These are phyloP conservation scores for Bucorvus abyssinicus DNA, from an alignment of 2,797 vertebrate genomes.

Conservation along the genomic window DNA sequence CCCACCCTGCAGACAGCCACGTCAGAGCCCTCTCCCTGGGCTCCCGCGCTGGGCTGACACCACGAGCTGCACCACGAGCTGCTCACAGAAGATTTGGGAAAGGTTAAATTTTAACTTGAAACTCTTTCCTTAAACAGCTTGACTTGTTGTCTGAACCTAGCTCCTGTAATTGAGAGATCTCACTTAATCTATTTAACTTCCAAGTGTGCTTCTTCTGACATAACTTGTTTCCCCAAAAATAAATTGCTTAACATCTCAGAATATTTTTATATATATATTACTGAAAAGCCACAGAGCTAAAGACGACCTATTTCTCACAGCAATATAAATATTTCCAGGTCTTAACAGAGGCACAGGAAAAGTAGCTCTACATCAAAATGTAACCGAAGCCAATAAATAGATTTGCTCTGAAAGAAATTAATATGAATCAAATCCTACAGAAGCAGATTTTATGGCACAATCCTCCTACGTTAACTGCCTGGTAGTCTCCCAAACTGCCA, in stretches of 20 bases:
- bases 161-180: not conserved
- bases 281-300: not conserved
- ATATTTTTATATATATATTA: not conserved
- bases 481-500: not conserved
- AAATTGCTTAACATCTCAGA: not conserved
- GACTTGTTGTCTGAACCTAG: not conserved
- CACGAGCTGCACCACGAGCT: not conserved
- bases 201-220: not conserved
- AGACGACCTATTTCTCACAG: not conserved
- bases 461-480: slow-evolving; percentile 29
- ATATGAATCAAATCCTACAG: slow-evolving; percentile 12
- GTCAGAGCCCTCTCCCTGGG: not conserved
- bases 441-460: slow-evolving; percentile 25
- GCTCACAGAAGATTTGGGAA: not conserved
- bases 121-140: not conserved
- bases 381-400: not conserved
- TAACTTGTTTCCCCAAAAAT: not conserved
- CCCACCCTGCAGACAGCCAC: not conserved
- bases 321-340: not conserved
- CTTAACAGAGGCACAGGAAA: slow-evolving; percentile 14
- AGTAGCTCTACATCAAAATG: not conserved
- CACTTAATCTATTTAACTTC: not conserved
- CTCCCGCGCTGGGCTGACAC: not conserved
- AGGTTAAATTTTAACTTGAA: slow-evolving; percentile 20
- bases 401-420: slow-evolving; percentile 20